These are phyloP conservation scores for Cryptosula pallasiana DNA, from an alignment of 2,888 invertebrate genomes.

Conservation along the genomic window DNA sequence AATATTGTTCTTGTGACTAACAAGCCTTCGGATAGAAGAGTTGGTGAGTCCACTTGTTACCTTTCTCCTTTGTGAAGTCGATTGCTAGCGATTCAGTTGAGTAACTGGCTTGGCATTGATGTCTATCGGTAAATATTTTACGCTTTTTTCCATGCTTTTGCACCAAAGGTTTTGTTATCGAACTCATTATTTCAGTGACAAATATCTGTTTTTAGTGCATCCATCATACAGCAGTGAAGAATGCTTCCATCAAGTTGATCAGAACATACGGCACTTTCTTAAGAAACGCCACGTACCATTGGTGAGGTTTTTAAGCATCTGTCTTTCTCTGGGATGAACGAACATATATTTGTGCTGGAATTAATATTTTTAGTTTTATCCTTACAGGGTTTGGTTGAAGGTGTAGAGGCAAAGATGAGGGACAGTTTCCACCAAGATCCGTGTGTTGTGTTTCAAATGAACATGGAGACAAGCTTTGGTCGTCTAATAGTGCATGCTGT, in stretches of 20 bases:
- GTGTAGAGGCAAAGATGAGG: not conserved
- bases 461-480: constrained; percentile 12
- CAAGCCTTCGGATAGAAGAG: not conserved
- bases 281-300: constrained; percentile 16
- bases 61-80: too few relatives aligned
- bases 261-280: not conserved
- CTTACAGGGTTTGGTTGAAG: constrained; percentile 10
- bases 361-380: too few relatives aligned
- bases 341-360: too few relatives aligned
- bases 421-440: not conserved
- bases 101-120: too few relatives aligned
- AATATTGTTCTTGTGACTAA: not conserved
- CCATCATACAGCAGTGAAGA: constrained; percentile 10
- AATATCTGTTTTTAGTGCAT: not conserved
- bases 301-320: not conserved
- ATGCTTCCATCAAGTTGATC: not conserved
- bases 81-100: too few relatives aligned
- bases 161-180: too few relatives aligned
- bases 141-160: too few relatives aligned
- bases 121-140: too few relatives aligned
- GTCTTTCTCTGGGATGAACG: too few relatives aligned
- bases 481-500: constrained; percentile 19
- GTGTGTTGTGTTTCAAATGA: not conserved
- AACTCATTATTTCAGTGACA: not conserved
- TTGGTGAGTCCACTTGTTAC: too few relatives aligned